Conservation (phyloP, 1,140 invertebrate species). For the Nebria ingens region DNA sequence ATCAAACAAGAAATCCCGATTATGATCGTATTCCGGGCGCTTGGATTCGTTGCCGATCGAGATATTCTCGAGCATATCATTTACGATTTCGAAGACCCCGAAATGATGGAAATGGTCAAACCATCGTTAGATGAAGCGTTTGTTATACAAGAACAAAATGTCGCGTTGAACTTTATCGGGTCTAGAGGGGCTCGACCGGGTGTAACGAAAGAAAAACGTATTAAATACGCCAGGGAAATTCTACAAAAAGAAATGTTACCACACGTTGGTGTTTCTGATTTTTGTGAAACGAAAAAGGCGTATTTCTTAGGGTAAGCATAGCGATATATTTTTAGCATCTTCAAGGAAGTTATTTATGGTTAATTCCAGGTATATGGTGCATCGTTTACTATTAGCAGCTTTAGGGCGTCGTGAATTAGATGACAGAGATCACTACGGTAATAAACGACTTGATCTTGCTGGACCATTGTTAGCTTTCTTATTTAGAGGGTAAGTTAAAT, state of each 20-base stretch:
- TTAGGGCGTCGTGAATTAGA: slow-evolving; percentile 92
- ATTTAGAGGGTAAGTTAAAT: slow-evolving; percentile 63
- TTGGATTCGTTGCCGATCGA: slow-evolving; percentile 96
- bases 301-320: slow-evolving; percentile 75
- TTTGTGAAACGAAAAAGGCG: slow-evolving; percentile 98
- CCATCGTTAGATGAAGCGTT: slow-evolving; percentile 98
- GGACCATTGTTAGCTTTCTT: slow-evolving; percentile 92
- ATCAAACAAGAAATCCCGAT: slow-evolving; percentile 99
- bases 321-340: slow-evolving; percentile 6
- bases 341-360: background rate
- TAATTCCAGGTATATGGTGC: slow-evolving; percentile 83
- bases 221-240: slow-evolving; percentile 98
- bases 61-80: slow-evolving; percentile 99
- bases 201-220: slow-evolving; percentile 96
- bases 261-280: slow-evolving; percentile 96
- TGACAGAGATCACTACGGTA: slow-evolving; percentile 99
- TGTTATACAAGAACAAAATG: slow-evolving; percentile 98
- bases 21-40: slow-evolving; percentile 94
- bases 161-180: slow-evolving; percentile 97
- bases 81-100: slow-evolving; percentile 97
- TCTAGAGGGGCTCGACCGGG: slow-evolving; percentile 90
- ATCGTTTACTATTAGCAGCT: slow-evolving; percentile 84
- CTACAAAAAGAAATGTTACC: slow-evolving; percentile 99
- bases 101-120: slow-evolving; percentile 99
- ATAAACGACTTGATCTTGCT: slow-evolving; percentile 94